These are phyloP conservation scores for Saturnia japonica DNA, from an alignment of 2,888 invertebrate genomes.

Conservation along the genomic window DNA sequence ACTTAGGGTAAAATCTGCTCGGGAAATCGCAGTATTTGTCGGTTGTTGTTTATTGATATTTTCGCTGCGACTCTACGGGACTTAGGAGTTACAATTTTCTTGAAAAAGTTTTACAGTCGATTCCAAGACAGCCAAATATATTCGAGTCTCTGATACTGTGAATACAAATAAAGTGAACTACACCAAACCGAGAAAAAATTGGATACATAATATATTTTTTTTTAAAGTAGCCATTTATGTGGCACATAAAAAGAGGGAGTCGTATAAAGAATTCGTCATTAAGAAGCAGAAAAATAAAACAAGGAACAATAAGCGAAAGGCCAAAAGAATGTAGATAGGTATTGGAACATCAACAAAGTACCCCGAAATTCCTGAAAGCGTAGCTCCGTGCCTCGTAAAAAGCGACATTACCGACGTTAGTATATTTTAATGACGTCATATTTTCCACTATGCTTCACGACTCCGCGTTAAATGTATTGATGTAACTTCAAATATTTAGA, in stretches of 20 bases:
- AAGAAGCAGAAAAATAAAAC: constrained; percentile 18
- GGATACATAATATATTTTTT: no score
- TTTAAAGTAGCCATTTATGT: background rate
- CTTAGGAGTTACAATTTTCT: constrained; percentile 29
- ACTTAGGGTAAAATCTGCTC: constrained; percentile 52
- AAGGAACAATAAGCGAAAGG: constrained; percentile 21
- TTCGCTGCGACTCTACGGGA: constrained; percentile 37
- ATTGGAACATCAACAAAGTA: constrained; percentile 18
- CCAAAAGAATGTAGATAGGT: constrained; percentile 21
- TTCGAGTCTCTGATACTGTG: background rate
- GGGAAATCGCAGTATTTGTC: constrained; percentile 56
- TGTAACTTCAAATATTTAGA: constrained; percentile 38
- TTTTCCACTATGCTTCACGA: constrained; percentile 53
- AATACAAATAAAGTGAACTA: background rate
- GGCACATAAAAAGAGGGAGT: background rate
- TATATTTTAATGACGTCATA: constrained; percentile 52
- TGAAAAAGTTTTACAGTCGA: constrained; percentile 28
- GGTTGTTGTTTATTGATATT: constrained; percentile 59
- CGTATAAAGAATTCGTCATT: constrained; percentile 2
- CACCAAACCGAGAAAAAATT: no score
- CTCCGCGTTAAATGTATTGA: constrained; percentile 49
- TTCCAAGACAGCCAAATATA: background rate
- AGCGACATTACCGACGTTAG: constrained; percentile 43
- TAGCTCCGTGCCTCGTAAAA: constrained; percentile 45
- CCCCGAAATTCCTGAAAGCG: constrained; percentile 19